Base-by-base conservation (phyloP, 1,140 invertebrate species). In the Archegozetes longisetosus region DNA sequence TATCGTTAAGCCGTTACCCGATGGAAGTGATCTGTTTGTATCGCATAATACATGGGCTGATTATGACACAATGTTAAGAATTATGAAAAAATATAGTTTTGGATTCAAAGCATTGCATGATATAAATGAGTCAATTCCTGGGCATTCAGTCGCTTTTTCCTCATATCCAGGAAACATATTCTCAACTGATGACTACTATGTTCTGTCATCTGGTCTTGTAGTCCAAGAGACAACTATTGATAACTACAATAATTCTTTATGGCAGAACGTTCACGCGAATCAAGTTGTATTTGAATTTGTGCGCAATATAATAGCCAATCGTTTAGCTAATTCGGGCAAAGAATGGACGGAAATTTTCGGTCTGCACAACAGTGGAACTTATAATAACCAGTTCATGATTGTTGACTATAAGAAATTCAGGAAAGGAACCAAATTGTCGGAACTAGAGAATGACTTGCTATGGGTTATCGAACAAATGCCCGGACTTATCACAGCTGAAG, bases 341-440 rank as follows among this genome's bases (percentile, higher is more conserved):
- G 64, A 72, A 47, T 73, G 72, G 72, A 65, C 63, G 14, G 29
- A 61, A 14, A 60, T 67, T n/a, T 62, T 72, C 20, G 29, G 64
- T 13, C 55, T 62, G 32, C 65, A 67, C 32, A 73, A 73, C 55
- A 72, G 70, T 54, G 72, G 72, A 4, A 72, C 72, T 9, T 73
- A 73, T 54, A 73, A 73, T 61, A 73, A 73, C 61, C 70, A 73
- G 63, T 73, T 72, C 53, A 73, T 73, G 71, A 59, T 73, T 6
- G 54, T 73, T 22, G 71, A 73, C 55, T 63, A 71, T 58, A 72
- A 70, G 29, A 64, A 69, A 56, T 66, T 72, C 22, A 51, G 66
- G 13, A 62, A 67, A 32, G 54, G 59, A 3, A 62, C 51, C 25
- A 17, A 23, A 27, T 9, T 27, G 20, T 6, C 23, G 24, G 54